Conservation (phyloP, 2,888 invertebrate genomes). For the Stenichneumon culpator region DNA sequence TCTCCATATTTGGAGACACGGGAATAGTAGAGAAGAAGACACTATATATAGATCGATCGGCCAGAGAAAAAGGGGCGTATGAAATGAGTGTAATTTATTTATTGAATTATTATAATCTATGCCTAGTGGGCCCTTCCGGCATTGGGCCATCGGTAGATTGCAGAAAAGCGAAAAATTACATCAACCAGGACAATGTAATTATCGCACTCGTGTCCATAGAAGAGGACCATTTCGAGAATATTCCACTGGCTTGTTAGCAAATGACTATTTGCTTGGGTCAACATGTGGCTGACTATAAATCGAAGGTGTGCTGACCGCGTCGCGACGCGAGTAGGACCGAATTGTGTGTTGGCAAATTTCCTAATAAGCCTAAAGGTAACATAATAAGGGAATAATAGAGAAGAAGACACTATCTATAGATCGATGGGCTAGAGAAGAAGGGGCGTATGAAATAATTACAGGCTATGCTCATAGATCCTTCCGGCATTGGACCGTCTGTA, state of each 20-base stretch:
- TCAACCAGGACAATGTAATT: conserved; percentile 30
- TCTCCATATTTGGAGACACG: conserved; percentile 3
- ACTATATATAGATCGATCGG: no score
- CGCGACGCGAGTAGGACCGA: conserved; percentile 63
- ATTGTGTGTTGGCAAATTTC: conserved; percentile 77
- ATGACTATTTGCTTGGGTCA: conserved; percentile 75
- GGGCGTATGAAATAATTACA: no score
- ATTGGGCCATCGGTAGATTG: no score
- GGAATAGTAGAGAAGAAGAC: no score
- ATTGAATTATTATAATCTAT: no score
- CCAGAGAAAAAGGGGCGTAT: no score
- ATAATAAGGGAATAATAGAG: conserved; percentile 74
- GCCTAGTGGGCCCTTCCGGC: no score
- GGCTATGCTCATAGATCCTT: no score
- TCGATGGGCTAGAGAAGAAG: no score
- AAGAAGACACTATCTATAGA: no score
- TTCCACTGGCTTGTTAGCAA: conserved; percentile 80
- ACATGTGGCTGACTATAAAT: conserved; percentile 74
- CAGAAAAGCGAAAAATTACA: neutral
- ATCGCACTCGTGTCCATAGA: conserved; percentile 18
- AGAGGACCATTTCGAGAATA: conserved; percentile 11
- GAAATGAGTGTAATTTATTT: no score
- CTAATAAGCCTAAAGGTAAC: conserved; percentile 83
- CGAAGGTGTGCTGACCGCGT: conserved; percentile 37
- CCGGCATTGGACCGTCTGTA: no score